These are phyloP conservation scores for Mizuhopecten yessoensis DNA, from an alignment of 1,140 invertebrate genomes.

Conservation along the genomic window DNA sequence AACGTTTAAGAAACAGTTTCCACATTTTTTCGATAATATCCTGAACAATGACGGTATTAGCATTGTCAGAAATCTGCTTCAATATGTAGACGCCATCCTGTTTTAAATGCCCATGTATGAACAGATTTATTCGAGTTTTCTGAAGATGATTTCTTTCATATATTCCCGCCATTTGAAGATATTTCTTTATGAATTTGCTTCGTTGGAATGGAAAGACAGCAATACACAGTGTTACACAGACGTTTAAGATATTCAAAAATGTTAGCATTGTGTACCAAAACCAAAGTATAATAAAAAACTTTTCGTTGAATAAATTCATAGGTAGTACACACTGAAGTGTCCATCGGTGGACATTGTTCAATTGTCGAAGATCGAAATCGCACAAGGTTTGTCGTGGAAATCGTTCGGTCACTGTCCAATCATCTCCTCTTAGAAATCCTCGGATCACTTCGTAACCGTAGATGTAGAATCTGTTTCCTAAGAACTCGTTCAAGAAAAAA, in stretches of 20 bases:
- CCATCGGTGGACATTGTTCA: constrained; percentile 80
- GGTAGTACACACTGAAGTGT: constrained; percentile 85
- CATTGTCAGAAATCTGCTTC: constrained; percentile 76
- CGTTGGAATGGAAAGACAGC: constrained; percentile 70
- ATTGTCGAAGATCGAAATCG: constrained; percentile 84
- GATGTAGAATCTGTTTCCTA: constrained; percentile 82
- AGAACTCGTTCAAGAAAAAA: constrained; percentile 84
- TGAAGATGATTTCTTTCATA: constrained; percentile 57
- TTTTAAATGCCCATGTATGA: constrained; percentile 67
- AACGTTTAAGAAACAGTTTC: constrained; percentile 63
- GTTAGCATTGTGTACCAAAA: constrained; percentile 78
- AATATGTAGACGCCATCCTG: constrained; percentile 76
- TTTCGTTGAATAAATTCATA: constrained; percentile 86
- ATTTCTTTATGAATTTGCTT: constrained; percentile 78
- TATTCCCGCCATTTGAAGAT: constrained; percentile 72
- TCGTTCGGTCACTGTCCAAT: constrained; percentile 77
- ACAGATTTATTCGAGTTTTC: constrained; percentile 59
- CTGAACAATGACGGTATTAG: constrained; percentile 77
- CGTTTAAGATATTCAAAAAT: constrained; percentile 80
- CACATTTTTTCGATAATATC: constrained; percentile 78
- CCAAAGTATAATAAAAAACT: constrained; percentile 83
- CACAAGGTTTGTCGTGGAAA: constrained; percentile 85
- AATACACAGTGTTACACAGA: constrained; percentile 77
- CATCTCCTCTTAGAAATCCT: constrained; percentile 78
- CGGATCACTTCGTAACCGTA: constrained; percentile 82